A percentile compares a stretch with the other conserved stretches of the same genome.
Evolutionary conservation across 1,140 invertebrate genomes (phyloP).

Genomic region (Luehdorfia chinensis): DNA sequence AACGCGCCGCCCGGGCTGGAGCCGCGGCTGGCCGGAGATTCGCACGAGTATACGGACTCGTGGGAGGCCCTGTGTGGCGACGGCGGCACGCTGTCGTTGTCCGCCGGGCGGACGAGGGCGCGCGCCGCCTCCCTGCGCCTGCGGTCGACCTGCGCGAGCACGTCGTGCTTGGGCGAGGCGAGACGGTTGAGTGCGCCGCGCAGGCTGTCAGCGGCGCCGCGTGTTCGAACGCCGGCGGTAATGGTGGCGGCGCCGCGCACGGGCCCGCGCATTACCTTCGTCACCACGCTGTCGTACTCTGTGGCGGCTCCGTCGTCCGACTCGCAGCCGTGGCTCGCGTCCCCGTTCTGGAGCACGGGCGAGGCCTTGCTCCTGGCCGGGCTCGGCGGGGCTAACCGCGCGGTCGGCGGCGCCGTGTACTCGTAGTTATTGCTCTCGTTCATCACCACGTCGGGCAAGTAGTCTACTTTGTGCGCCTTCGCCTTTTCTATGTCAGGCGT

Average conservation of each 20-base stretch:
- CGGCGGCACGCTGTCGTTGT: conserved; percentile 24
- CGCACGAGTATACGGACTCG: conserved; percentile 46
- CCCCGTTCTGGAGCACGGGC: conserved; percentile 35
- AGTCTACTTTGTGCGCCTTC: conserved; percentile 67
- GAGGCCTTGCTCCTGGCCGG: conserved; percentile 24
- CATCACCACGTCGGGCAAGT: conserved; percentile 70
- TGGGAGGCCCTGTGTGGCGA: conserved; percentile 50
- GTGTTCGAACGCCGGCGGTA: conserved; percentile 67
- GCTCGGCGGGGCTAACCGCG: conserved; percentile 23
- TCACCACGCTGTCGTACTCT: conserved; percentile 79
- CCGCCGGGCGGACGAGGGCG: conserved; percentile 25
- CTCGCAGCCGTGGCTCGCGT: conserved; percentile 25
- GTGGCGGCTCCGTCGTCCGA: conserved; percentile 39
- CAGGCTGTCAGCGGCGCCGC: conserved; percentile 76
- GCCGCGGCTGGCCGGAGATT: conserved; percentile 86
- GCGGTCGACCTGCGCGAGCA: background rate
- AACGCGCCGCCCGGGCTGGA: conserved; percentile 65
- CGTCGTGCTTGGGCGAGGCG: background rate
- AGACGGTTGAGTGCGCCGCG: conserved; percentile 64
- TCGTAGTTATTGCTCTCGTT: conserved; percentile 41
- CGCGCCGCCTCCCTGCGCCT: conserved; percentile 60
- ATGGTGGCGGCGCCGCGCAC: conserved; percentile 80
- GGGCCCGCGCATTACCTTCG: conserved; percentile 81
- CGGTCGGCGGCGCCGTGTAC: conserved; percentile 22
- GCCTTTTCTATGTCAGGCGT: conserved; percentile 74